Evolutionary conservation across 1,140 invertebrate genomes (phyloP), one percentile per base, ranked within the genome.

Genomic region (Thaumatotibia leucotreta): DNA sequence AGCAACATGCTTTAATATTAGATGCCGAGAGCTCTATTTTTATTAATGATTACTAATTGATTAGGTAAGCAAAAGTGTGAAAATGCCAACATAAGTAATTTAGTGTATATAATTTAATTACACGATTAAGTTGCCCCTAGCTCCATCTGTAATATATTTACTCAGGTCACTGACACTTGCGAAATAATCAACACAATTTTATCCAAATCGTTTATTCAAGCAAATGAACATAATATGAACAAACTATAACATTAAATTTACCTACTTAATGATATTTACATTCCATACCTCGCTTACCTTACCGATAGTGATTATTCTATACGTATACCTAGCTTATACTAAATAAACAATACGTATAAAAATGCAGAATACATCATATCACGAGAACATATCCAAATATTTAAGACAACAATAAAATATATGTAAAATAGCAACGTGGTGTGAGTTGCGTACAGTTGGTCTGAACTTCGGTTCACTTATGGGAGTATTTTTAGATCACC

Each of bases 191-290:
- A 84, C 65, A 62, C 80, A 70, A 77, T 76, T 63, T 83, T 86
- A 89, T 90, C 85, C 88, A 89, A 90, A 90, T 90, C 82, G 84
- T 90, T 90, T 90, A 90, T 88, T 90, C 83, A 90, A 90, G 88
- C 88, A 90, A 90, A 86, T 90, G 79, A 90, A 90, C 84, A 85
- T 90, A 90, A 87, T 87, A 89, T 90, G 86, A 90, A 90, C 88
- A 90, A 90, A 90, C 79, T 90, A 89, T 90, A 90, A 90, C 88
- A 89, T 90, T 88, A 89, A 89, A 89, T 87, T 89, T 89, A 90
- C 83, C 88, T 90, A 90, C 86, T 90, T 90, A 90, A 82, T 90
- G 83, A 88, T 89, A 90, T 90, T 90, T 90, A 90, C 88, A 90
- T 75, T 88, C 77, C 77, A 71, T 82, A 83, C 77, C 82, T 84